Base-by-base conservation (phyloP, 2,888 invertebrate species). In the Dyspetes luteomarginatus region DNA sequence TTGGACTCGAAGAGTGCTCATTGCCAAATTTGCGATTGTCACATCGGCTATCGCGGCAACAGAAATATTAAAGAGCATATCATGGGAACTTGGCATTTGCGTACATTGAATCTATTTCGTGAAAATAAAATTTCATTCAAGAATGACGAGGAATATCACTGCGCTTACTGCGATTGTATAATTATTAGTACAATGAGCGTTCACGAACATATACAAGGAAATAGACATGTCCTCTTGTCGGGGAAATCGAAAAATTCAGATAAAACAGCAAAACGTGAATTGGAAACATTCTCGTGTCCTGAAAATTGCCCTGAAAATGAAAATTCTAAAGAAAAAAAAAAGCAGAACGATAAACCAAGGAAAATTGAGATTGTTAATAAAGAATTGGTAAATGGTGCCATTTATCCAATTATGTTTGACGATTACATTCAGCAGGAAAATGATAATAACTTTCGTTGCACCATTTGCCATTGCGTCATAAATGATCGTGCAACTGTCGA, bases 21-120 rank as follows among this genome's bases (percentile, higher is more conserved):
- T 56, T 17, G 30, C 9, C n/a, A 28, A 17, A 56, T 56, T 30
- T 17, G 17, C 26, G 17, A 30, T 30, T 26, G 19, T 22, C 9
- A 5, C 17, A 56, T 30, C 17, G 30, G 4, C 15, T 19, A 19
- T 24, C 19, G 19, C 22, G 50, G 5, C 22, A n/a, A n/a, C n/a
- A n/a, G n/a, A n/a, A 52, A 52, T 52, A 52, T 52, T 12, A 19
- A 52, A 24, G 17, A 52, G 19, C 50, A 52, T 24, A 12, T 52
- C 0, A 9, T 9, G 9, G 36, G 36, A 9, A 36, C 5, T 9
- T 12, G 36, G 2, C 36, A 36, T 12, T 9, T 12, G 36, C 1
- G 1, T 9, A 12, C 7, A 5, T 36, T 36, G 36, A 36, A 5
- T 9, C 5, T 9, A 36, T 36, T 36, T 36, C 36, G 36, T 12